These are phyloP conservation scores for Prionailurus bengalensis DNA, from an alignment of 2,113 vertebrate species.

Conservation along the genomic window DNA sequence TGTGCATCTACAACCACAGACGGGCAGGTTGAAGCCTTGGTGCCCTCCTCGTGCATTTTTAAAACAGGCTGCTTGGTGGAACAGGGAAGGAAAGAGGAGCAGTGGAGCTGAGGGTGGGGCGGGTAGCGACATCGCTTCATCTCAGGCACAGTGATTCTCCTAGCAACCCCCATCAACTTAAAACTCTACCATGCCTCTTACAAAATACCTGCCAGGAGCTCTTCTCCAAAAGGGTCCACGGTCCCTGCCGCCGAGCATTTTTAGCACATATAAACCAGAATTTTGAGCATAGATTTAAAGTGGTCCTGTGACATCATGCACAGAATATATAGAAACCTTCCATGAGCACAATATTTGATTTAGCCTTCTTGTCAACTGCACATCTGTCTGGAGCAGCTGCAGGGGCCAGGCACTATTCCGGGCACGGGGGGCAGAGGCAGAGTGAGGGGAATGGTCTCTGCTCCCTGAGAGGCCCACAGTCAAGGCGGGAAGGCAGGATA, in stretches of 20 bases:
- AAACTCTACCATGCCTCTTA: neutral
- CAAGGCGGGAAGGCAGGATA: neutral
- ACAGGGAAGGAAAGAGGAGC: neutral
- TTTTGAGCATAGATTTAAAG: slow-evolving; percentile 54
- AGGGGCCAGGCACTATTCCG: slow-evolving; percentile 17
- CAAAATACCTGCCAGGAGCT: slow-evolving; percentile 14
- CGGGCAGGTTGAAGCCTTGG: neutral
- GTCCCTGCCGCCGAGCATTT: neutral
- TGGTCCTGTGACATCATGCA: slow-evolving; percentile 58
- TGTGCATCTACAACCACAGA: neutral
- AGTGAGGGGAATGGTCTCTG: neutral
- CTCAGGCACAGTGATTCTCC: neutral
- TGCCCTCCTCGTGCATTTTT: neutral
- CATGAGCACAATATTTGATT: slow-evolving; percentile 39
- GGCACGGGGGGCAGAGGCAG: neutral
- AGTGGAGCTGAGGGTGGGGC: neutral
- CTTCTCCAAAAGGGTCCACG: neutral
- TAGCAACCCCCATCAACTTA: neutral
- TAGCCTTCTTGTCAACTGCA: slow-evolving; percentile 13
- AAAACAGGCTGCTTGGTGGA: neutral
- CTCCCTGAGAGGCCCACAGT: neutral
- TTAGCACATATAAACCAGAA: slow-evolving; percentile 30
- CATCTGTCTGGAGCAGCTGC: slow-evolving; percentile 70
- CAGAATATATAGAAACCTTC: slow-evolving; percentile 64
- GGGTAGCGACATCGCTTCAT: neutral